phyloP scores from a whole-genome alignment of 2,888 invertebrate genomes.

The Acanthococcus lagerstroemiae region DNA sequence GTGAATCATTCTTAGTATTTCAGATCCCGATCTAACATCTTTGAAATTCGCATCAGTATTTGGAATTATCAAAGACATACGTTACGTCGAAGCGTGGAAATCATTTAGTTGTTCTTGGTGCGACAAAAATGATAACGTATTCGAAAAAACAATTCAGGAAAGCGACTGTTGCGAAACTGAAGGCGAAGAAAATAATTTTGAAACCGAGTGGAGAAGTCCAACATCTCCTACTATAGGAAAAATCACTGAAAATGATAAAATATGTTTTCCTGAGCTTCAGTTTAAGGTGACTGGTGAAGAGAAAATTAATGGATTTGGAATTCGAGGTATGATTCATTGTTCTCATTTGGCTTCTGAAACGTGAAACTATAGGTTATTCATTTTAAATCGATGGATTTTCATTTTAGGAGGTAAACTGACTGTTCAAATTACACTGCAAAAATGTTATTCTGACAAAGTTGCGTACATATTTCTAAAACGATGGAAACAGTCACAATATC shows the following conservation, averaged over 20 bases:
- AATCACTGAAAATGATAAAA: not conserved
- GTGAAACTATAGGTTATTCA: not conserved
- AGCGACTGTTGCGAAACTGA: not conserved
- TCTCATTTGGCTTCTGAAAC: not conserved
- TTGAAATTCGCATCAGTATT: conserved; percentile 1
- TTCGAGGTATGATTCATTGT: conserved; percentile 9
- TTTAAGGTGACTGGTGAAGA: not conserved
- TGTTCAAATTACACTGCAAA: conserved; percentile 9
- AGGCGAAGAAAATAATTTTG: not conserved
- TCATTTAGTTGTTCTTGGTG: conserved; percentile 11
- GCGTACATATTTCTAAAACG: conserved; percentile 16
- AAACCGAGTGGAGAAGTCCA: not conserved
- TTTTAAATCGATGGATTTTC: not conserved
- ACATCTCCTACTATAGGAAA: not conserved
- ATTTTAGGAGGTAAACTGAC: conserved; percentile 17
- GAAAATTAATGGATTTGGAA: conserved; percentile 12
- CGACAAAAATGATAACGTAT: not conserved
- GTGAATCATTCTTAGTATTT: too few relatives aligned
- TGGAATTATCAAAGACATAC: conserved; percentile 9
- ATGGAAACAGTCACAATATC: conserved; percentile 17
- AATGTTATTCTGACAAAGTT: not conserved
- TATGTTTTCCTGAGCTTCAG: not conserved
- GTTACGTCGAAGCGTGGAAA: conserved; percentile 10
- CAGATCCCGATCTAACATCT: not conserved
- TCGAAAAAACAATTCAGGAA: not conserved